These are phyloP conservation scores for Thaleichthys pacificus DNA, from an alignment of 2,797 vertebrate genomes.

Conservation along the genomic window DNA sequence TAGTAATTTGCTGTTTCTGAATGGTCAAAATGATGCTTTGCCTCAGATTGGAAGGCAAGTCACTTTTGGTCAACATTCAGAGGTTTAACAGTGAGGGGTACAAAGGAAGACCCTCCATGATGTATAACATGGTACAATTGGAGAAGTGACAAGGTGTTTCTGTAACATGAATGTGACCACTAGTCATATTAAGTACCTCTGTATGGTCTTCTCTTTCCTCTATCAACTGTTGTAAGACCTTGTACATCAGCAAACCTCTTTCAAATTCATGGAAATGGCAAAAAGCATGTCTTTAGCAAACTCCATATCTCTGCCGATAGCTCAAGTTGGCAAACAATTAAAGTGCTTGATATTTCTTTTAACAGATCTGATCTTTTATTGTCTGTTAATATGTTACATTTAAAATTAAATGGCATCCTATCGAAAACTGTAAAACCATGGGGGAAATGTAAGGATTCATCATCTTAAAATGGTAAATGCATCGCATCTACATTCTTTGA, in stretches of 20 bases:
- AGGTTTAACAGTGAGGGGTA: conserved; percentile 23
- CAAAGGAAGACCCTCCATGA: conserved; percentile 39
- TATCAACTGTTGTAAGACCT: conserved; percentile 62
- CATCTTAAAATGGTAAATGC: conserved; percentile 74
- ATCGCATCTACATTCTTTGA: conserved; percentile 77
- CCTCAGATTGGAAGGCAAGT: conserved; percentile 25
- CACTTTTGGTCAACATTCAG: conserved; percentile 22
- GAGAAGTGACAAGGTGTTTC: conserved; percentile 35
- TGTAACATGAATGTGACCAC: conserved; percentile 18
- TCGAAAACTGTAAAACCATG: conserved; percentile 59
- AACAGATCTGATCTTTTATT: conserved; percentile 90
- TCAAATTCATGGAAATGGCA: conserved; percentile 42
- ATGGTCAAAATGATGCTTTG: conserved; percentile 29
- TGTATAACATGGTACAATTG: conserved; percentile 37
- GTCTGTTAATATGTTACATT: conserved; percentile 77
- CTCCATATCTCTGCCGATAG: conserved; percentile 62
- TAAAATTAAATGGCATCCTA: conserved; percentile 69
- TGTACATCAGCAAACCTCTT: conserved; percentile 64
- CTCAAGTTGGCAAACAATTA: conserved; percentile 68
- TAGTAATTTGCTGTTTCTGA: conserved; percentile 32
- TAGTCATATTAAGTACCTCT: conserved; percentile 45
- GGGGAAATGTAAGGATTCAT: conserved; percentile 63
- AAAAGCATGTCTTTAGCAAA: conserved; percentile 51
- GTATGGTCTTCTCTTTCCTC: conserved; percentile 49
- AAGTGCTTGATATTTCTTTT: conserved; percentile 86